Base-by-base conservation (phyloP, 1,140 invertebrate genomes). In the Drosophila ambigua region DNA sequence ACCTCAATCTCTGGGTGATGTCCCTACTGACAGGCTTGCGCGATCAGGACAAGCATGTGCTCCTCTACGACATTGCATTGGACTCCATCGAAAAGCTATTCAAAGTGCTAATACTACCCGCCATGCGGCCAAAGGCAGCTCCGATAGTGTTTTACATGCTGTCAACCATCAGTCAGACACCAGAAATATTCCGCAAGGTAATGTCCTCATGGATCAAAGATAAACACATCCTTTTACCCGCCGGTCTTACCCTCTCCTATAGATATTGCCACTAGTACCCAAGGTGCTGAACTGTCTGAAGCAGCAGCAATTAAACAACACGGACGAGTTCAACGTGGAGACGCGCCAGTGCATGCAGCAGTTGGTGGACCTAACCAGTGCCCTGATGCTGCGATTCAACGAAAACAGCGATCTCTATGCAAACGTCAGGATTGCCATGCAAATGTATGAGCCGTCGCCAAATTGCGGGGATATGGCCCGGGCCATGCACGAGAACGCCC, bases 71-170 rank as follows among this genome's bases (percentile, higher is more conserved):
- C 23, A 93, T 94, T 2, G 92, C 93, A 4, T 63, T 93, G 44
- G 90, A 90, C 13, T 92, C 91, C 53, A 91, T 94, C 8, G 92
- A 93, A 28, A 78, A 82, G 45, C 77, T 94, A 39, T 92, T 93
- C 46, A 50, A 48, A 0, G 79, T 93, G 0, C 67, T 94, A 8
- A 62, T 92, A 16, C 51, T 94, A 13, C 92, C 92, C 2, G 90
- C 92, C 2, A 66, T 92, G 20, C 91, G 94, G 9, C 83, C 84
- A 6, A 92, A 91, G 54, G 91, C 93, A 24, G 92, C 92, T 7
- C 91, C 92, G 2, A 92, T 94, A 48, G 92, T 94, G 13, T 92
- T 93, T 71, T 91, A 93, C 55, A 93, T 95, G 83, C 85, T 95
- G 2, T 91, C 89, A 3, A 87, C 83, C n/a, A 92, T 92, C 35